Evolutionary conservation across 2,113 vertebrate genomes (phyloP).

Genomic region (Ictidomys tridecemlineatus): DNA sequence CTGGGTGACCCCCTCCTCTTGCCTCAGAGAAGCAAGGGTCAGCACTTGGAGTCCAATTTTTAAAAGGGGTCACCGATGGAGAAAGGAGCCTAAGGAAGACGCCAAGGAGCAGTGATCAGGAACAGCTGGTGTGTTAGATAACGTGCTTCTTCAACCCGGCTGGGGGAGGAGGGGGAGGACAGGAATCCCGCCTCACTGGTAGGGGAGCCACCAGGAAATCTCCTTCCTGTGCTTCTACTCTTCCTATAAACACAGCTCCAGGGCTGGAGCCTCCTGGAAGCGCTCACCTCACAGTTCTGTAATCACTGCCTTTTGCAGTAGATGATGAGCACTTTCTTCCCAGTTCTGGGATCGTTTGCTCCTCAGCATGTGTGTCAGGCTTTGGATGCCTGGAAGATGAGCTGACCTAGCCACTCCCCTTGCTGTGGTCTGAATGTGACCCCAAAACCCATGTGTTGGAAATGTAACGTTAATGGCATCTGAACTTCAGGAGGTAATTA

Average conservation of each 20-base stretch:
- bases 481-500: not conserved
- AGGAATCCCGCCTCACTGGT: not conserved
- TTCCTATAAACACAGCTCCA: not conserved
- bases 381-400: not conserved
- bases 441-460: not conserved
- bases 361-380: too few species aligned
- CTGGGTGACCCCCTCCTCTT: not conserved
- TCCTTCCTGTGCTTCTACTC: not conserved
- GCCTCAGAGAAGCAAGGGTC: slow-evolving; percentile 18
- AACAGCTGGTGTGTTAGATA: slow-evolving; percentile 24
- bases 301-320: not conserved
- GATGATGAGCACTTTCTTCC: not conserved
- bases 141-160: not conserved
- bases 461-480: not conserved
- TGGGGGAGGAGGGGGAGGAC: not conserved
- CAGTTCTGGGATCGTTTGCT: not conserved
- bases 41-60: slow-evolving; percentile 26
- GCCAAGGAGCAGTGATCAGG: not conserved
- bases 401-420: not conserved
- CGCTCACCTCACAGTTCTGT: not conserved
- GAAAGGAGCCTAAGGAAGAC: slow-evolving; percentile 26
- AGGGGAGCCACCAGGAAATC: not conserved
- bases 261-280: not conserved
- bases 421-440: not conserved
- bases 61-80: not conserved